A percentile compares a stretch with the other conserved stretches of the same genome.
Conservation (phyloP, 2,888 invertebrate genomes). For the Eubasilissa splendida region DNA sequence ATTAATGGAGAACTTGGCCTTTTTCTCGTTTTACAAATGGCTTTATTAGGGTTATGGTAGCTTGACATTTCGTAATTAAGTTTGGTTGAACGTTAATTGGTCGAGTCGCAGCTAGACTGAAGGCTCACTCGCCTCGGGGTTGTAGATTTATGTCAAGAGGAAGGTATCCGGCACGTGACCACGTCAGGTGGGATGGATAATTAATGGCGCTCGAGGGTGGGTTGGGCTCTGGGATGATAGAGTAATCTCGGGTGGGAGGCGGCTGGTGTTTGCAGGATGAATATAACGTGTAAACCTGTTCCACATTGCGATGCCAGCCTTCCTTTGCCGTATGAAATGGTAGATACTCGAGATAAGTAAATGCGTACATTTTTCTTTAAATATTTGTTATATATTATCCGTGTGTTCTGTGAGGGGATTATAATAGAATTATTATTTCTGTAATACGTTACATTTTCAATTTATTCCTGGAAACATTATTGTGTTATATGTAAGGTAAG, state of each 20-base stretch:
- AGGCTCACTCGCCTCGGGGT: slow-evolving; percentile 24
- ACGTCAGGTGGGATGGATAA: slow-evolving; percentile 45
- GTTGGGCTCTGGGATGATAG: slow-evolving; percentile 11
- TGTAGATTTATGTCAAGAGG: slow-evolving; percentile 38
- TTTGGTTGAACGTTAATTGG: slow-evolving; percentile 52
- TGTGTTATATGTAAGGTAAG: too few relatives aligned
- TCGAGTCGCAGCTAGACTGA: background rate
- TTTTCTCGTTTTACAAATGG: slow-evolving; percentile 52
- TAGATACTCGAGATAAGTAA: too few relatives aligned
- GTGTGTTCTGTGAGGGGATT: too few relatives aligned
- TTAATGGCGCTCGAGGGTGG: slow-evolving; percentile 35
- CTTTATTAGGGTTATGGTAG: slow-evolving; percentile 55
- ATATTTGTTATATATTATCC: too few relatives aligned
- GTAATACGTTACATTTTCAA: too few relatives aligned
- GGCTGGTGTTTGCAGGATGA: background rate
- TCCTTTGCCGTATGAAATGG: too few relatives aligned
- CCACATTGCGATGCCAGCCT: too few relatives aligned
- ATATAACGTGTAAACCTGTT: too few relatives aligned
- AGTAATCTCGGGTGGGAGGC: slow-evolving; percentile 35
- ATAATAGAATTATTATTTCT: too few relatives aligned
- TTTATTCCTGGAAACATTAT: too few relatives aligned
- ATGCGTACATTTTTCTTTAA: too few relatives aligned
- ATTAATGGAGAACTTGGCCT: slow-evolving; percentile 52
- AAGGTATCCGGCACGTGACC: slow-evolving; percentile 47
- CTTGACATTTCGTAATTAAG: slow-evolving; percentile 56